Evolutionary conservation across 2,888 invertebrate species (phyloP).

Genomic region (Bimastos eiseni): DNA sequence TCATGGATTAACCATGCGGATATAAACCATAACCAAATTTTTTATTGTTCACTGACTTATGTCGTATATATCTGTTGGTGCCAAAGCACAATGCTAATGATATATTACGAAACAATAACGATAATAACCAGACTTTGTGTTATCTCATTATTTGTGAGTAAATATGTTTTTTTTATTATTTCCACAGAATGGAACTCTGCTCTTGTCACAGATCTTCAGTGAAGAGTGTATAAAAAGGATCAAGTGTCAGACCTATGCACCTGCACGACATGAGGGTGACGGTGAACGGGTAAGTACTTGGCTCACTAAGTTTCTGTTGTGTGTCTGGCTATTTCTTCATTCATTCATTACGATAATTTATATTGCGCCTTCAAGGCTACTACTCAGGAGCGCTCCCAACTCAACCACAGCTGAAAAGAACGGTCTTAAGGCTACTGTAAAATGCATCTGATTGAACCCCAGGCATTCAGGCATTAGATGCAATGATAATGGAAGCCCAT

Average conservation of each 20-base stretch:
- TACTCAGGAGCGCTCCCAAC: no score
- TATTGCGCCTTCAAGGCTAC: no score
- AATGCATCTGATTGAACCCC: no score
- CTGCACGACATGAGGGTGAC: slow-evolving; percentile 56
- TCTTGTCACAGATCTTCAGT: slow-evolving; percentile 82
- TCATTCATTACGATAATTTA: neutral
- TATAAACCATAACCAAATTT: no score
- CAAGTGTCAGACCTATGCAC: slow-evolving; percentile 75
- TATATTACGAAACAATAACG: neutral
- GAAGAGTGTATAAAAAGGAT: slow-evolving; percentile 77
- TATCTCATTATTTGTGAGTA: neutral
- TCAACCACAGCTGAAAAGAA: no score
- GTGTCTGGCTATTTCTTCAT: no score
- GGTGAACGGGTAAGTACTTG: slow-evolving; percentile 54
- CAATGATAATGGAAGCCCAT: no score
- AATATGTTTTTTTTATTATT: slow-evolving; percentile 8
- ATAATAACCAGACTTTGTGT: neutral
- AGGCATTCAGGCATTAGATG: no score
- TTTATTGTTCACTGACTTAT: no score
- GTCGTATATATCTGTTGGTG: no score
- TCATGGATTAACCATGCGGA: no score
- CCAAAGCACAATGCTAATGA: neutral
- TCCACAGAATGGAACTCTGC: slow-evolving; percentile 73
- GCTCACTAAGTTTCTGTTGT: neutral
- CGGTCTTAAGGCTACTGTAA: no score